phyloP scores from a whole-genome alignment of 2,113 vertebrate species.

The Pteruthius melanotis region DNA sequence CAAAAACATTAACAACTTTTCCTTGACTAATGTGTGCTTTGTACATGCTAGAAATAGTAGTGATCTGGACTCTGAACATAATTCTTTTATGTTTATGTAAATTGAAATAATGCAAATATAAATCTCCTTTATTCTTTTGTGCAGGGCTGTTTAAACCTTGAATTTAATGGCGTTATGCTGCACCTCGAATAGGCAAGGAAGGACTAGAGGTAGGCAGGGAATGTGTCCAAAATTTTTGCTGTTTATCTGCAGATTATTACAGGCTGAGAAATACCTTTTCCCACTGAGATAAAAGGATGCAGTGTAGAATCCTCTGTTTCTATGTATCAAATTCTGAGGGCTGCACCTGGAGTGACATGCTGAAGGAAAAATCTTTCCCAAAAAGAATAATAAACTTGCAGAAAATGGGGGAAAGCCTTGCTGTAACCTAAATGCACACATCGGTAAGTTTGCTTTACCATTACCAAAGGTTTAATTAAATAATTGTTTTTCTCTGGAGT shows the following conservation, averaged over 20 bases:
- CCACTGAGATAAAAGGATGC: background rate
- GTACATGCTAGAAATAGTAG: background rate
- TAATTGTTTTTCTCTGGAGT: constrained; percentile 8
- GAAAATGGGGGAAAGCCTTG: background rate
- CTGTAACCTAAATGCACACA: background rate
- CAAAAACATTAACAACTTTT: background rate
- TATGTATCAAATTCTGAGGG: background rate
- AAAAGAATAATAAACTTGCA: background rate
- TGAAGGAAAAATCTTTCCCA: background rate
- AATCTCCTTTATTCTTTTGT: background rate
- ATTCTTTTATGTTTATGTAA: background rate
- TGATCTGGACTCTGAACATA: background rate
- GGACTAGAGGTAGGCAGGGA: background rate
- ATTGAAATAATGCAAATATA: background rate
- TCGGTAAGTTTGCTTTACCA: background rate
- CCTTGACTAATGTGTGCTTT: background rate
- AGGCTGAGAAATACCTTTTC: background rate
- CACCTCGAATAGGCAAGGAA: background rate
- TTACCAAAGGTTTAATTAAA: background rate
- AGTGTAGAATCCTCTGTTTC: background rate
- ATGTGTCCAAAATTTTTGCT: background rate
- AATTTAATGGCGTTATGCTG: background rate
- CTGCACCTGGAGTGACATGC: background rate
- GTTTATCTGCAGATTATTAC: background rate
- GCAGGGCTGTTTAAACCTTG: background rate